These are phyloP conservation scores for Heterohyrax brucei DNA, from an alignment of 2,797 vertebrate genomes.

Conservation along the genomic window DNA sequence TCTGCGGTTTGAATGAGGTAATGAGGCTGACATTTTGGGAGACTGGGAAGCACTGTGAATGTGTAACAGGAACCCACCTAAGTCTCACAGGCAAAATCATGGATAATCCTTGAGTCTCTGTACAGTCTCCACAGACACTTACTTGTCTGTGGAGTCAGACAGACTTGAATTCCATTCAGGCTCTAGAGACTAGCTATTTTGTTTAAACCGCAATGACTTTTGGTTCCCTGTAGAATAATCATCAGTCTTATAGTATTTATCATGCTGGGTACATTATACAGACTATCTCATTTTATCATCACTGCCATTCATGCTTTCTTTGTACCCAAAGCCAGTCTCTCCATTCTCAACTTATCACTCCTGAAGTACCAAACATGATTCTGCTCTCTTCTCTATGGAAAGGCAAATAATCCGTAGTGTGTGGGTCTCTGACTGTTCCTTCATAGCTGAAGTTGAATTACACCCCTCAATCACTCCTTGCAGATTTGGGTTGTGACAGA, in stretches of 20 bases:
- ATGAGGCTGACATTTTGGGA: not conserved
- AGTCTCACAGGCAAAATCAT: not conserved
- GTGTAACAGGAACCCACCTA: not conserved
- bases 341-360: not conserved
- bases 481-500: not conserved
- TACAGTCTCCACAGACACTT: not conserved
- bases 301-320: not conserved
- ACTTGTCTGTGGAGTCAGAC: not conserved
- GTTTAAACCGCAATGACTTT: not conserved
- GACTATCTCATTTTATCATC: not conserved
- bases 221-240: not conserved
- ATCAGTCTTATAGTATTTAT: not conserved
- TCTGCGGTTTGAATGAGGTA: slow-evolving; percentile 23
- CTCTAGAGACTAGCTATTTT: not conserved
- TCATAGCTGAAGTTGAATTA: no score
- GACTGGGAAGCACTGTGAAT: not conserved
- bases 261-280: not conserved
- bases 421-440: not conserved
- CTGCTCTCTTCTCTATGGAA: slow-evolving; percentile 1
- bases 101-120: not conserved
- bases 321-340: not conserved
- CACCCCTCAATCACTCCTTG: not conserved
- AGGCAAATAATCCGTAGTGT: not conserved
- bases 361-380: slow-evolving; percentile 4
- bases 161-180: not conserved